Base-by-base conservation (phyloP, 2,888 invertebrate species). In the Baccha elongata region DNA sequence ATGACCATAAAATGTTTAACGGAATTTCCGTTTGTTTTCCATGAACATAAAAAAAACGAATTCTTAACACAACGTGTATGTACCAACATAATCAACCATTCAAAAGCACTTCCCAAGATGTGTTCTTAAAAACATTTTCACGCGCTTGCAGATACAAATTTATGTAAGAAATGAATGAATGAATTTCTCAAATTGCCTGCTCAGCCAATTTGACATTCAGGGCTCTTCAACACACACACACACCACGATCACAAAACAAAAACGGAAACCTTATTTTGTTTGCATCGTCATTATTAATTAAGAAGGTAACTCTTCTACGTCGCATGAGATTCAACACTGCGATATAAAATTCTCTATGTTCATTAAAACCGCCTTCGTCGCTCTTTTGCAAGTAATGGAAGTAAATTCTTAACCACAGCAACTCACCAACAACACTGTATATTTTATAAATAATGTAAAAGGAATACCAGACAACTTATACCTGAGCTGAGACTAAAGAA, bases 401-500 rank as follows among this genome's bases (percentile, higher is more conserved):
- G n/a, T n/a, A n/a, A n/a, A n/a, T n/a, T n/a, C n/a, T n/a, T n/a
- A n/a, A n/a, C n/a, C n/a, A n/a, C n/a, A n/a, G n/a, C n/a, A n/a
- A n/a, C 8, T 11, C 6, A 35, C 0, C 3, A 10, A 23, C 3
- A 23, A 23, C 23, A 23, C 23, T 35, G 11, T 35, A n/a, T n/a
- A n/a, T n/a, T n/a, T n/a, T 35, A 6, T 58, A 58, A 58, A 58
- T 58, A 35, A 42, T 58, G 26, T 42, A 58, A 58, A 26, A 42
- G 40, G 13, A 21, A 15, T 15, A 26, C 58, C 42, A 58, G 58
- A 40, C 58, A 40, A 58, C 58, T 58, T 58, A 13, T 42, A 15
- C 21, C 7, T 26, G 17, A 35, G 21, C 13, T 55, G 19, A 3
- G 2, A 42, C 42, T 35, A n/a, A n/a, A n/a, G 32, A 35, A 40